Evolutionary conservation across 1,140 invertebrate species (phyloP).

Genomic region (Aphelenchoides besseyi): DNA sequence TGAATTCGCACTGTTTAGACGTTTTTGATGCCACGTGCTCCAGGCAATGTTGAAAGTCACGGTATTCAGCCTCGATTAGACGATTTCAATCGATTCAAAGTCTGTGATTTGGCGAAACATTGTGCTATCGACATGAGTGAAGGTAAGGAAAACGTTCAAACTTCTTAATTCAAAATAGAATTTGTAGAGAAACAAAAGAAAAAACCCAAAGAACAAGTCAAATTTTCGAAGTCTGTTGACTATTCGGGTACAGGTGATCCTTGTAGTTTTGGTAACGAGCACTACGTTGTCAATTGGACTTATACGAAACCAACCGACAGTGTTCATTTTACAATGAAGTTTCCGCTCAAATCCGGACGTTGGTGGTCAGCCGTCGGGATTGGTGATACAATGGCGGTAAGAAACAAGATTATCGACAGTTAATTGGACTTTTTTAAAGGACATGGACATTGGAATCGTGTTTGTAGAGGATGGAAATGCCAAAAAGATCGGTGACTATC

Average conservation of each 20-base stretch:
- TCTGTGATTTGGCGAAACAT: slow-evolving; percentile 39
- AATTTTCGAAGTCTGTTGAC: slow-evolving; percentile 47
- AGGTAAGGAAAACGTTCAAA: slow-evolving; percentile 7
- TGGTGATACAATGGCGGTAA: slow-evolving; percentile 51
- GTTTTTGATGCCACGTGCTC: slow-evolving; percentile 19
- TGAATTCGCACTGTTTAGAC: slow-evolving; percentile 9
- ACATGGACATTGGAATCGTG: slow-evolving; percentile 49
- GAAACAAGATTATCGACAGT: slow-evolving; percentile 2
- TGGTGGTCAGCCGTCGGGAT: slow-evolving; percentile 60
- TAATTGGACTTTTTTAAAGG: slow-evolving; percentile 30
- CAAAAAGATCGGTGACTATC: slow-evolving; percentile 47
- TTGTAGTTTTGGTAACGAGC: slow-evolving; percentile 34
- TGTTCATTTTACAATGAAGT: slow-evolving; percentile 49
- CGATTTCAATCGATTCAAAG: slow-evolving; percentile 26
- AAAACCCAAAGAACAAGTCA: slow-evolving; percentile 11
- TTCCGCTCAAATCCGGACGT: slow-evolving; percentile 44
- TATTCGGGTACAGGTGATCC: slow-evolving; percentile 47
- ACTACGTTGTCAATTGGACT: slow-evolving; percentile 46
- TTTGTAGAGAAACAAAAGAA: not conserved
- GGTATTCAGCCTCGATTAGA: slow-evolving; percentile 19
- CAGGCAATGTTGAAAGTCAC: slow-evolving; percentile 5
- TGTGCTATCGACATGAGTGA: slow-evolving; percentile 29
- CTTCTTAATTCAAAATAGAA: not conserved
- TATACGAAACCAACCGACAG: slow-evolving; percentile 36
- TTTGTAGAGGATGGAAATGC: slow-evolving; percentile 39